phyloP scores from a whole-genome alignment of 2,888 invertebrate species.

The Lampropteryx suffumata region DNA sequence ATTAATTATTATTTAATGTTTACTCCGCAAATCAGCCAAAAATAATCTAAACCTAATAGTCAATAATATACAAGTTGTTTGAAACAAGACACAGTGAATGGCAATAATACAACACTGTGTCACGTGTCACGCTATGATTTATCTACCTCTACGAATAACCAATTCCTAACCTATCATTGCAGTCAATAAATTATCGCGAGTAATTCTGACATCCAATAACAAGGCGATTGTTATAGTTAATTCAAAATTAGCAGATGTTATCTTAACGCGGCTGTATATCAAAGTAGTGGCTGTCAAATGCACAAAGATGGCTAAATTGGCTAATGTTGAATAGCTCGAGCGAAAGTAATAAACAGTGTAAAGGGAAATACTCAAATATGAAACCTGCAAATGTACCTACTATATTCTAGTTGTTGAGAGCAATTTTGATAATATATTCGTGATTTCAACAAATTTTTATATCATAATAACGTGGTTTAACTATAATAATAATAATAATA shows the following conservation, averaged over 20 bases:
- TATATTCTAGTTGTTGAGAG: too few relatives aligned
- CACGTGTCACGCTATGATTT: slow-evolving; percentile 20
- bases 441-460: too few relatives aligned
- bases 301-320: slow-evolving; percentile 23
- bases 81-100: too few relatives aligned
- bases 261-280: slow-evolving; percentile 14
- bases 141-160: slow-evolving; percentile 24
- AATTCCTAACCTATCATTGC: slow-evolving; percentile 40
- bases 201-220: slow-evolving; percentile 38
- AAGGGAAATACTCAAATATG: too few relatives aligned
- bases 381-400: too few relatives aligned
- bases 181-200: slow-evolving; percentile 42
- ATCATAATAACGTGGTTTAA: too few relatives aligned
- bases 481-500: too few relatives aligned
- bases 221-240: slow-evolving; percentile 30
- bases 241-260: slow-evolving; percentile 26
- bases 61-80: too few relatives aligned
- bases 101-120: neutral
- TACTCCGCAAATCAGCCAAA: too few relatives aligned
- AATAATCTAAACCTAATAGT: too few relatives aligned
- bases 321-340: slow-evolving; percentile 7
- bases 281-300: slow-evolving; percentile 17
- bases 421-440: neutral
- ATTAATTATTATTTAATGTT: too few relatives aligned
- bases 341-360: neutral